Evolutionary conservation across 2,113 vertebrate species (phyloP).

Genomic region (Mystacornis crossleyi): DNA sequence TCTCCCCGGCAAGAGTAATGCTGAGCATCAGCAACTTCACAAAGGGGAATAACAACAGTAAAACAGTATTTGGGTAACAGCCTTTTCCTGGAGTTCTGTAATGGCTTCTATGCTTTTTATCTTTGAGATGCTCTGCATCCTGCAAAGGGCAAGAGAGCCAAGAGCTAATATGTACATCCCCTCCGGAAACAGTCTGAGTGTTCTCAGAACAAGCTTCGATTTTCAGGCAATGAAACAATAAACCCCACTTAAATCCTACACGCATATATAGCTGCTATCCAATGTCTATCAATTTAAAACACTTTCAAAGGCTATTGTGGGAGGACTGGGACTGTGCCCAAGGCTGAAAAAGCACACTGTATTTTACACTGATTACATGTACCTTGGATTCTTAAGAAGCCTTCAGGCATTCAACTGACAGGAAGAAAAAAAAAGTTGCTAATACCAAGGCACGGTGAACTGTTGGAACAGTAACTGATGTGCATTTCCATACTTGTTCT

Average conservation of each 20-base stretch:
- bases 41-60: background rate
- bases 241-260: background rate
- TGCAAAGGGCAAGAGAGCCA: background rate
- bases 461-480: background rate
- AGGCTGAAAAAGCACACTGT: background rate
- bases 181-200: background rate
- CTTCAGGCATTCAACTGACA: background rate
- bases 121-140: background rate
- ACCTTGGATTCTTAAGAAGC: background rate
- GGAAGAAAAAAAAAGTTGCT: background rate
- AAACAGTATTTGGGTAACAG: background rate
- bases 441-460: background rate
- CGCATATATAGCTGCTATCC: background rate
- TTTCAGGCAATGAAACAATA: constrained; percentile 2
- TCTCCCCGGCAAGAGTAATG: background rate
- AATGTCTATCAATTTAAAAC: background rate
- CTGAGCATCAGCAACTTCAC: background rate
- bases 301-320: background rate
- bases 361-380: background rate
- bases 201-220: background rate
- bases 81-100: background rate
- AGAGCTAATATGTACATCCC: fast-evolving
- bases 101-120: background rate
- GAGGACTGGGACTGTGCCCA: background rate
- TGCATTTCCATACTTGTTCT: background rate